Evolutionary conservation across 2,888 invertebrate species (phyloP).

Genomic region (Exocentrus adspersus): DNA sequence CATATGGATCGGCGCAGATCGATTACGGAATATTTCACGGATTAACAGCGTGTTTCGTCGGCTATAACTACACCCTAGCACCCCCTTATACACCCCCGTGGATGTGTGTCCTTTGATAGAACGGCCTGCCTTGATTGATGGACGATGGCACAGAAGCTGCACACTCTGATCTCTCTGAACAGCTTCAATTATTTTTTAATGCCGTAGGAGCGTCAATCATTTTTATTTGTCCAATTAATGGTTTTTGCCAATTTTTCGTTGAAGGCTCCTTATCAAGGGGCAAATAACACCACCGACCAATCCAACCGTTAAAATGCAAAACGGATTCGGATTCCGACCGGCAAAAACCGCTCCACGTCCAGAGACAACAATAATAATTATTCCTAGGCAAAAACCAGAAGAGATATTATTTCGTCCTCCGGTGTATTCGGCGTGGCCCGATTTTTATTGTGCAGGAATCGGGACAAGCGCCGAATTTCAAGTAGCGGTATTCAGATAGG

Average conservation of each 20-base stretch:
- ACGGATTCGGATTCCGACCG: slow-evolving; percentile 35
- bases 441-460: slow-evolving; percentile 51
- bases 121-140: slow-evolving; percentile 48
- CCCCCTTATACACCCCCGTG: slow-evolving; percentile 48
- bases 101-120: slow-evolving; percentile 49
- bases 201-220: too few relatives aligned
- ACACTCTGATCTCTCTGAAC: slow-evolving; percentile 22
- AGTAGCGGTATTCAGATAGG: slow-evolving; percentile 51
- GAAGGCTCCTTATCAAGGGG: too few relatives aligned
- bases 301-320: slow-evolving; percentile 39
- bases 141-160: slow-evolving; percentile 41
- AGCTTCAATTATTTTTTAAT: slow-evolving; percentile 31
- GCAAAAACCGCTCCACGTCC: slow-evolving; percentile 33
- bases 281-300: slow-evolving; percentile 33
- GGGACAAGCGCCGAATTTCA: slow-evolving; percentile 47
- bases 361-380: slow-evolving; percentile 42
- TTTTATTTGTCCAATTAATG: too few relatives aligned
- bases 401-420: slow-evolving; percentile 39
- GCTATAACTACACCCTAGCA: slow-evolving; percentile 43
- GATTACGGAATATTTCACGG: slow-evolving; percentile 52
- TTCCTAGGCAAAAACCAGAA: slow-evolving; percentile 38
- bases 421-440: slow-evolving; percentile 42
- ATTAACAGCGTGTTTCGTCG: slow-evolving; percentile 48
- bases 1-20: slow-evolving; percentile 45
- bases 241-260: too few relatives aligned